Base-by-base conservation (phyloP, 2,113 vertebrate genomes). In the Noturus placidus region DNA sequence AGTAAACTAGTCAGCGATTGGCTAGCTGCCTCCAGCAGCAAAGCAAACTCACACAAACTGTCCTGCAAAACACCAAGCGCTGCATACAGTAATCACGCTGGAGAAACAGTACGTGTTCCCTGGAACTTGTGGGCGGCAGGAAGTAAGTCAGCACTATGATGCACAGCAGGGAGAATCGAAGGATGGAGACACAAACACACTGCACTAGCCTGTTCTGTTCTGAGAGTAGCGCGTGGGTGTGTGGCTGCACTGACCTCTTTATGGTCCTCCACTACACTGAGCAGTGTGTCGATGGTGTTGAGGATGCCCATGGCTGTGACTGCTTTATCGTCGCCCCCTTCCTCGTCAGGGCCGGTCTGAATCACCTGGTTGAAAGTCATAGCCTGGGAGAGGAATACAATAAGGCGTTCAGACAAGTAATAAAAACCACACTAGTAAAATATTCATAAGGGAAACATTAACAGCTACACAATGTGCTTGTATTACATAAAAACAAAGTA, bases 301-400 rank as follows among this genome's bases (percentile, higher is more conserved):
- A 99, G 95, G 92, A 99, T 99, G 90, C 98, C 98, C 98, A 99
- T 99, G 59, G 98, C 98, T 2, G 98, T 99, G 86, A 99, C 98
- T n/a, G 98, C 98, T 94, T 99, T 99, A 93, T 99, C 98, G 91
- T 99, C 98, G 81, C 97, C 98, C 80, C 98, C 98, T 91, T 99
- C 98, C 94, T 99, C 98, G 86, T 99, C 98, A 27, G 97, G 97
- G 25, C 98, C 98, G 0, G 98, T 99, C 93, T 99, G 98, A 92
- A 99, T 99, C 89, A 99, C 98, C 91, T 99, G 97, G 93, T 99
- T 99, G 95, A 99, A 99, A 63, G 98, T 99, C 98, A 99, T 99
- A 52, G 98, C 98, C 98, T 99, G 92, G 22, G 35, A 86, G 88
- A 30, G 42, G 80, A 70, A 79, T 4, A 61, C 74, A 54, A 61